These are phyloP conservation scores for Eumeta japonica DNA, from an alignment of 1,140 invertebrate species.

Conservation along the genomic window DNA sequence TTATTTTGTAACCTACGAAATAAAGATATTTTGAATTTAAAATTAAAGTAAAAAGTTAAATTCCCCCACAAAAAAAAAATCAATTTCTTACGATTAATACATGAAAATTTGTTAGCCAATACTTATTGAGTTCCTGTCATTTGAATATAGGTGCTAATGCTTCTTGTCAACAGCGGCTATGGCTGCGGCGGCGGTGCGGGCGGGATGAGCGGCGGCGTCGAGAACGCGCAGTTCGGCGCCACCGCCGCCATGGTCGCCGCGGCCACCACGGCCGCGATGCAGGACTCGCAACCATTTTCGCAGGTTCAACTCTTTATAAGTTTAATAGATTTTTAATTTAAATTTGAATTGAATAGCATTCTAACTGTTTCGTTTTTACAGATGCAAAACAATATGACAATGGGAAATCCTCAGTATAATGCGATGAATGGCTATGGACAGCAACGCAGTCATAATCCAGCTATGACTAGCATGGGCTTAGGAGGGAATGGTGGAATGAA, in stretches of 20 bases:
- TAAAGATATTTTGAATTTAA: too few relatives aligned
- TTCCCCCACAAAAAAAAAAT: too few relatives aligned
- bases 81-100: too few relatives aligned
- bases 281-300: slow-evolving; percentile 57
- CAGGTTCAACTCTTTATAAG: slow-evolving; percentile 26
- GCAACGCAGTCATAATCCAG: slow-evolving; percentile 54
- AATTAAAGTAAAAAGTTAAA: too few relatives aligned
- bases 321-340: slow-evolving; percentile 6
- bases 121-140: too few relatives aligned
- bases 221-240: slow-evolving; percentile 54
- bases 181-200: slow-evolving; percentile 53
- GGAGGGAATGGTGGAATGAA: slow-evolving; percentile 63
- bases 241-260: slow-evolving; percentile 55
- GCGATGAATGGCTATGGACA: slow-evolving; percentile 57
- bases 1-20: too few relatives aligned
- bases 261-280: slow-evolving; percentile 54
- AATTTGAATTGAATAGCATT: background rate
- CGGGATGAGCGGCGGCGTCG: slow-evolving; percentile 58
- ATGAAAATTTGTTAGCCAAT: too few relatives aligned
- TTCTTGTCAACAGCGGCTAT: slow-evolving; percentile 41
- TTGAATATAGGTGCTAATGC: background rate
- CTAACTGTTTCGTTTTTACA: slow-evolving; percentile 20
- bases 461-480: slow-evolving; percentile 66
- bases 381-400: slow-evolving; percentile 59
- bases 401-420: slow-evolving; percentile 56